phyloP scores from a whole-genome alignment of 2,888 invertebrate genomes.

The Lasioglossum zephyrum region DNA sequence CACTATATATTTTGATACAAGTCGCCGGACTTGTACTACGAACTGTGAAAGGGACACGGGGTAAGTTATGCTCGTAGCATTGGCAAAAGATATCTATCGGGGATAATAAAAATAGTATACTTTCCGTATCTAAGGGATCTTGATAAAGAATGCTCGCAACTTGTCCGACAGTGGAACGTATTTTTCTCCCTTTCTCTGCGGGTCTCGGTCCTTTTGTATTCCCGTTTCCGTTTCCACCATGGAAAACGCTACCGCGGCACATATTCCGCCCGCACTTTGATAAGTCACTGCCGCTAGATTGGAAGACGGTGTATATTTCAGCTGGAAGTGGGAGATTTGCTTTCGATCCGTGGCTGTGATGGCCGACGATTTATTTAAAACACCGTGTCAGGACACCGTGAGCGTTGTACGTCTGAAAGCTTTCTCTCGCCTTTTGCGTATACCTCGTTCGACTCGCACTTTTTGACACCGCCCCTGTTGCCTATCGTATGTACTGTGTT shows the following conservation, averaged over 20 bases:
- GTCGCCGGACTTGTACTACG: constrained; percentile 19
- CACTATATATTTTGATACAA: constrained; percentile 46
- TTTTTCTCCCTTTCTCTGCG: constrained; percentile 28
- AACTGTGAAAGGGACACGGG: constrained; percentile 25
- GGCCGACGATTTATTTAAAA: constrained; percentile 38
- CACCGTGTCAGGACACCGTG: not conserved
- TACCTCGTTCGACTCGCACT: not conserved
- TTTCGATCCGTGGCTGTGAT: constrained; percentile 29
- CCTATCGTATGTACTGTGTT: not conserved
- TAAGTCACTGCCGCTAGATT: constrained; percentile 60
- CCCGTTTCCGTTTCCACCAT: constrained; percentile 25
- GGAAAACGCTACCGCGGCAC: constrained; percentile 45
- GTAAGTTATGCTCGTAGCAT: constrained; percentile 50
- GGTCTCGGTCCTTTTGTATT: constrained; percentile 29
- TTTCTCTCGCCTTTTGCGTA: constrained; percentile 6
- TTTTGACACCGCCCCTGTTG: not conserved
- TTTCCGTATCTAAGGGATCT: constrained; percentile 52
- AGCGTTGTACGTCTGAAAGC: not conserved
- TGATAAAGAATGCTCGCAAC: constrained; percentile 55
- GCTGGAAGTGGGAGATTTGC: constrained; percentile 24
- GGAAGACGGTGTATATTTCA: constrained; percentile 60
- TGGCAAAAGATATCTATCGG: constrained; percentile 48
- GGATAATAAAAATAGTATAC: constrained; percentile 58
- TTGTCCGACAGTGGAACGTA: constrained; percentile 42
- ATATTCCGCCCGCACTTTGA: constrained; percentile 62